Percentiles rank a stretch among this genome's conserved stretches.
Evolutionary conservation across 2,113 vertebrate genomes (phyloP).

Genomic region (Salvator merianae): DNA sequence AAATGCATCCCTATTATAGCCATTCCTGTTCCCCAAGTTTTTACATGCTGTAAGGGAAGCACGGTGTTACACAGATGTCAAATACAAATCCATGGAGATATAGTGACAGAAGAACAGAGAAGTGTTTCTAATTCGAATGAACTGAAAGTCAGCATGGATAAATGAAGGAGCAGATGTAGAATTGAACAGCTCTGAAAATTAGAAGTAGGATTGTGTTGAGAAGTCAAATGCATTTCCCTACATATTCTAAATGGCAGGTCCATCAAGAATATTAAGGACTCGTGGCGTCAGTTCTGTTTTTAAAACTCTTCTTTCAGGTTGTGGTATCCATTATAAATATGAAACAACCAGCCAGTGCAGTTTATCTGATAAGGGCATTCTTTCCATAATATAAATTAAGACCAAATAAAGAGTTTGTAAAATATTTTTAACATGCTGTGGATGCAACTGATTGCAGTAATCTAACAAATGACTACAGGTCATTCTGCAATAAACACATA

Average conservation of each 20-base stretch:
- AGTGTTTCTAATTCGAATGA: background rate
- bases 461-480: conserved; percentile 74
- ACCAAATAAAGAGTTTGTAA: conserved; percentile 76
- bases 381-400: conserved; percentile 78
- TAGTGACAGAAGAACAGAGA: background rate
- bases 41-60: conserved; percentile 15
- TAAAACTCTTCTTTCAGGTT: background rate
- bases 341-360: conserved; percentile 63
- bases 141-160: background rate
- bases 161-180: conserved; percentile 32
- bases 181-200: conserved; percentile 1
- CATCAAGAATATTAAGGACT: background rate
- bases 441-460: conserved; percentile 77
- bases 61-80: background rate
- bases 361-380: conserved; percentile 72
- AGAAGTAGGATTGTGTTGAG: conserved; percentile 1
- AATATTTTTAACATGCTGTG: conserved; percentile 72
- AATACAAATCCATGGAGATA: conserved; percentile 18
- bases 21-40: background rate
- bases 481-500: conserved; percentile 75
- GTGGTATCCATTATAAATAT: conserved; percentile 12
- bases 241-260: conserved; percentile 29
- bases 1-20: conserved; percentile 12
- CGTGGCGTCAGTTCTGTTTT: background rate
- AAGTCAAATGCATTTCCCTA: conserved; percentile 23